Base-by-base conservation (phyloP, 2,113 vertebrate genomes). In the Tragulus kanchil region DNA sequence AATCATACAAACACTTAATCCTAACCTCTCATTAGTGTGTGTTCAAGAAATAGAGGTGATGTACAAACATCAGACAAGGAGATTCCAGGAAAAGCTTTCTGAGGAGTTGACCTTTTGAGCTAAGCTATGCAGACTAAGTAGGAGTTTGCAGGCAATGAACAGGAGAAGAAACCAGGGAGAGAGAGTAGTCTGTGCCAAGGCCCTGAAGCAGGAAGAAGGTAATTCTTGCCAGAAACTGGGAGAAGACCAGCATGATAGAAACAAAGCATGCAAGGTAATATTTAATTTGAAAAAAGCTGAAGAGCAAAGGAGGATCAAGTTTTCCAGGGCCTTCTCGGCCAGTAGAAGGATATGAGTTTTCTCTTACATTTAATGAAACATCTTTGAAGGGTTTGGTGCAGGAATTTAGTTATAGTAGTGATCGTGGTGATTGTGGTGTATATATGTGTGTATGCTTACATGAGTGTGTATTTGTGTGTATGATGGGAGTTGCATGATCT, bases 101-200 rank as follows among this genome's bases (percentile, higher is more conserved):
- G 58, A 84, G 26, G 26, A 91, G 93, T 31, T 93, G 79, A 79
- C 73, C 89, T 95, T 56, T 61, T 79, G 92, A 91, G 61, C 58
- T 62, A 54, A 92, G 58, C 58, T 89, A 11, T 73, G 10, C 28
- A 88, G 56, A 94, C 8, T 87, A 84, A 77, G 50, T 58, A 67
- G 16, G 86, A 83, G 67, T 75, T 69, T 58, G 9, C 48, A 85
- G 25, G 61, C 56, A 75, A 56, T 54, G 23, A 83, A n/a, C 23
- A 69, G n/a, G 36, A 82, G n/a, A 95, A 75, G n/a, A 89, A 52
- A 45, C 85, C 52, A 21, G n/a, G 42, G 48, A 78, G 5, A 25
- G 10, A 14, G 10, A 48, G 28, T 8, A 56, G 21, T 31, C n/a
- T n/a, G 13, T 65, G 77, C 78, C 90, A 94, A 75, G n/a, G 75